Percentiles rank a stretch among this genome's conserved stretches.
phyloP scores from a whole-genome alignment of 2,888 invertebrate genomes.

The Clanis bilineata region DNA sequence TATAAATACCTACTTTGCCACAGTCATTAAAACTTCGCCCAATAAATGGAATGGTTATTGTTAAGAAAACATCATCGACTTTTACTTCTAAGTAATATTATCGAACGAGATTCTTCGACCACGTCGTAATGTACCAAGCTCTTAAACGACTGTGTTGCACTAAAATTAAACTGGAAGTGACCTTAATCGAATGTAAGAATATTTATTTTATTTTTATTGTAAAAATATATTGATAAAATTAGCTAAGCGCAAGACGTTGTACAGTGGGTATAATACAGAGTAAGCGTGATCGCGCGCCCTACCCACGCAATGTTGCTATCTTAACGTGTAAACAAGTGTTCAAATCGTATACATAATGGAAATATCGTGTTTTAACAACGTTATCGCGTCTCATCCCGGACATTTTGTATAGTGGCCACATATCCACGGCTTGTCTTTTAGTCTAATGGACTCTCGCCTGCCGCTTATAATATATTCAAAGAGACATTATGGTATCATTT shows the following conservation, averaged over 20 bases:
- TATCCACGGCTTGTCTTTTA: conserved; percentile 59
- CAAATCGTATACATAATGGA: conserved; percentile 83
- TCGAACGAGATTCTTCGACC: neutral
- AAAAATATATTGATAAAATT: conserved; percentile 30
- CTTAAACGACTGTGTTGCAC: conserved; percentile 9
- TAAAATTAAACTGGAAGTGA: conserved; percentile 9
- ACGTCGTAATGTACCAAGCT: neutral
- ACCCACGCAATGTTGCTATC: conserved; percentile 69
- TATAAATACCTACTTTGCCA: conserved; percentile 3
- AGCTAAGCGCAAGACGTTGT: conserved; percentile 56
- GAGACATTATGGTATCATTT: conserved; percentile 54
- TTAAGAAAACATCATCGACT: neutral
- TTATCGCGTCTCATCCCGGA: conserved; percentile 80
- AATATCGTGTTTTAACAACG: conserved; percentile 82
- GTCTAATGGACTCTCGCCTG: conserved; percentile 50
- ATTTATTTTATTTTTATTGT: conserved; percentile 10
- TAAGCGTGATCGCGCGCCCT: conserved; percentile 53
- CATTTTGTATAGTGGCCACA: conserved; percentile 80
- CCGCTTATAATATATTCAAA: conserved; percentile 57
- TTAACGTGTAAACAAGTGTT: conserved; percentile 80
- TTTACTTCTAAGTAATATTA: neutral
- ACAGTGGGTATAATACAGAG: conserved; percentile 41
- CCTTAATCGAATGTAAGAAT: neutral
- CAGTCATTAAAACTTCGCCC: conserved; percentile 3
- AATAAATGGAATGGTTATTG: neutral